Base-by-base conservation (phyloP, 1,140 invertebrate species). In the Bombus breviceps region DNA sequence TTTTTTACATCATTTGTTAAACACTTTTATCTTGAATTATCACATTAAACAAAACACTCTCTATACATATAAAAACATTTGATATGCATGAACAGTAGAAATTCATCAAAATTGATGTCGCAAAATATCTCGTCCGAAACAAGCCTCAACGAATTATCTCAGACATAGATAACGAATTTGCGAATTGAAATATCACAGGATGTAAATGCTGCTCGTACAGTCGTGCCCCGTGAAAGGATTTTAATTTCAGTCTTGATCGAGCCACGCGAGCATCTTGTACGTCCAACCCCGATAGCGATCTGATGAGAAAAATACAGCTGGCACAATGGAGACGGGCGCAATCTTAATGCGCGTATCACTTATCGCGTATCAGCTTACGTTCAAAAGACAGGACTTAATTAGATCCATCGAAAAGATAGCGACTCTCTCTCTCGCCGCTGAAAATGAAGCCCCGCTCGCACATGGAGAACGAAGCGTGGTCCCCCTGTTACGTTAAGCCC, bases 381-480 rank as follows among this genome's bases (percentile, higher is more conserved):
- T 83, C 81, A 83, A 77, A 83, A 83, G 81, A 83, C 81, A 47
- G 62, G 62, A 66, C 81, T 83, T 83, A 83, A 83, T 83, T 83
- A 83, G 81, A 83, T 83, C 43, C 74, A 57, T 77, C 74, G 62
- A 32, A n/a, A 47, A 68, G 81, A 83, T 83, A 83, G 73, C 34
- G 43, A 28, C 6, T n/a, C 47, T 73, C 47, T 77, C 37, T 41
- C 75, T 32, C 32, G 34, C 37, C 32, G 59, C 8, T 76, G 81
- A 32, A 77, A 76, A 64, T 83, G 47, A 76, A 83, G 43, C 28
- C 72, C 3, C 10, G 43, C 15, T 81, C 13, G 39, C 39, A 41
- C 71, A 22, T 69, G 37, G 28, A 9, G 81, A 53, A 53, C 25
- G 47, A 18, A 53, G 47, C 12, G 34, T 15, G 34, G 9, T 0